phyloP scores from a whole-genome alignment of 2,797 vertebrate genomes.

The Fringilla coelebs region DNA sequence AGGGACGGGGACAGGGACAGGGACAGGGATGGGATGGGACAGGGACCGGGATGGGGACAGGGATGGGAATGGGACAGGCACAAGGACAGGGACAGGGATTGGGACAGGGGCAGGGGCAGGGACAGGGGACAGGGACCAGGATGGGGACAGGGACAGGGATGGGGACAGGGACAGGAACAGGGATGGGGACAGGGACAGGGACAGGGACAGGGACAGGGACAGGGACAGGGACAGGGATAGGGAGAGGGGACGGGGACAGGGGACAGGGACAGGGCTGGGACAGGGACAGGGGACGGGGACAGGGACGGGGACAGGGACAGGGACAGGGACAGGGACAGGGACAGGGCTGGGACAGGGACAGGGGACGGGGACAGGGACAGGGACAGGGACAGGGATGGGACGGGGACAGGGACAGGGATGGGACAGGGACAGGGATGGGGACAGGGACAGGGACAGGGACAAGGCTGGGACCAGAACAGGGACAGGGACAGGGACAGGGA shows the following conservation, averaged over 20 bases:
- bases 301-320: too few species aligned
- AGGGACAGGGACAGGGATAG: background rate
- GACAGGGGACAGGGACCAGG: background rate
- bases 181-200: background rate
- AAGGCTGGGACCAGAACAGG: background rate
- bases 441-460: background rate
- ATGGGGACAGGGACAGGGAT: background rate
- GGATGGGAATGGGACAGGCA: background rate
- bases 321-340: too few species aligned
- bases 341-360: too few species aligned
- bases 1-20: background rate
- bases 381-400: background rate
- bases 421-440: too few species aligned
- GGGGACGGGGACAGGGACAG: background rate
- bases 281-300: background rate
- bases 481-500: background rate
- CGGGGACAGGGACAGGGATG: too few species aligned
- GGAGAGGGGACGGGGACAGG: too few species aligned
- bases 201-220: background rate
- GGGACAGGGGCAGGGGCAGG: background rate
- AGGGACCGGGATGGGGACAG: background rate
- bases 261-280: too few species aligned
- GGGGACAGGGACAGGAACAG: background rate
- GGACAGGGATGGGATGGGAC: background rate
- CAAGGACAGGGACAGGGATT: too few species aligned